Conservation (phyloP, 2,888 invertebrate species). For the Ophion costatus region DNA sequence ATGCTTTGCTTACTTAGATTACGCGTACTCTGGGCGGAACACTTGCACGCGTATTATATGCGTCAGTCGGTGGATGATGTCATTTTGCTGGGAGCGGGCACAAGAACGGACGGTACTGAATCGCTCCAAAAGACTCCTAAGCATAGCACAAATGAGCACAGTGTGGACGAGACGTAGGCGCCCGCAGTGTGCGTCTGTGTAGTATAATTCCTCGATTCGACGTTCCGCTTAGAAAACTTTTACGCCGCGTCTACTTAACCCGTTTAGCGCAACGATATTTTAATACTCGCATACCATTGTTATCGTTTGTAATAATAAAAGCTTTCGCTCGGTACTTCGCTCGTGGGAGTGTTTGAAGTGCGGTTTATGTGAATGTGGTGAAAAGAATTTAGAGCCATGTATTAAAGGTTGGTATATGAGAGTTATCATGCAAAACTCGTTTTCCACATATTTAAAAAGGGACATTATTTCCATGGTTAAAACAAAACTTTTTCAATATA, state of each 20-base stretch:
- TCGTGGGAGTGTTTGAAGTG: too few relatives aligned
- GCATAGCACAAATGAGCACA: conserved; percentile 3
- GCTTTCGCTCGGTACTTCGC: background rate
- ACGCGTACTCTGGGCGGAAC: conserved; percentile 37
- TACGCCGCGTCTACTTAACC: conserved; percentile 23
- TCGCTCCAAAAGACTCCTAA: background rate
- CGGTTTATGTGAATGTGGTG: background rate
- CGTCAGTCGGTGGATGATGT: conserved; percentile 54
- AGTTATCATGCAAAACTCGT: background rate
- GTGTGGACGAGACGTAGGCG: conserved; percentile 24
- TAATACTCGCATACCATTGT: conserved; percentile 26
- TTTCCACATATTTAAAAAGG: too few relatives aligned
- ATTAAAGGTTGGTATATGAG: background rate
- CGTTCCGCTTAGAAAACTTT: conserved; percentile 11
- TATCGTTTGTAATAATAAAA: conserved; percentile 38
- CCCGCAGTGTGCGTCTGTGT: background rate
- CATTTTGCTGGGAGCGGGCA: conserved; percentile 41
- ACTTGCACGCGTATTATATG: conserved; percentile 8
- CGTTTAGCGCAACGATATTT: conserved; percentile 28
- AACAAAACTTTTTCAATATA: too few relatives aligned
- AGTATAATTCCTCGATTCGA: conserved; percentile 17
- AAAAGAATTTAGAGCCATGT: background rate
- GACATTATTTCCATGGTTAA: too few relatives aligned
- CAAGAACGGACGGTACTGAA: background rate
- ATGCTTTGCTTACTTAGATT: conserved; percentile 53